Conservation (phyloP, 2,888 invertebrate genomes). For the Acronicta aceris region DNA sequence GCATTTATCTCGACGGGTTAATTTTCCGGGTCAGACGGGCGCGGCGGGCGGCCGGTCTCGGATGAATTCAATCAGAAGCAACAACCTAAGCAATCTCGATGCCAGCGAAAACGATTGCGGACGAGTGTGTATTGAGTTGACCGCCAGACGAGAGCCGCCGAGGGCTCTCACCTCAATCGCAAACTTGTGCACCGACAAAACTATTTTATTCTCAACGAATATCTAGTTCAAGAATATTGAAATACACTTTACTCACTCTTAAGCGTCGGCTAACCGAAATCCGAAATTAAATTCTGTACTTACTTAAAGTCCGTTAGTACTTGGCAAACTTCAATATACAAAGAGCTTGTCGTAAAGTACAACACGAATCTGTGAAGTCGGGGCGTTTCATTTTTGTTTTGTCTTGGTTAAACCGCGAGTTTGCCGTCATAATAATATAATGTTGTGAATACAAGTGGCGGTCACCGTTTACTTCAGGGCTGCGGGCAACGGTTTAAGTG, state of each 20-base stretch:
- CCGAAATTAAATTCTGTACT: slow-evolving; percentile 50
- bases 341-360: slow-evolving; percentile 58
- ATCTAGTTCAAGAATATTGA: slow-evolving; percentile 56
- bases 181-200: slow-evolving; percentile 69
- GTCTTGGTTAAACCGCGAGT: slow-evolving; percentile 65
- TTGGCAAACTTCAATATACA: slow-evolving; percentile 56
- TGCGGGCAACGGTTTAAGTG: slow-evolving; percentile 79
- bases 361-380: slow-evolving; percentile 61
- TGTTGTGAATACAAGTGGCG: slow-evolving; percentile 72
- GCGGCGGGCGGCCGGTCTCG: slow-evolving; percentile 61
- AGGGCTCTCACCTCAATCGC: slow-evolving; percentile 72
- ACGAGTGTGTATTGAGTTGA: slow-evolving; percentile 81
- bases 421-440: slow-evolving; percentile 74
- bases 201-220: slow-evolving; percentile 63
- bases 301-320: slow-evolving; percentile 52
- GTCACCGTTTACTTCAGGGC: slow-evolving; percentile 72
- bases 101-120: slow-evolving; percentile 79
- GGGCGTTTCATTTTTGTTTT: slow-evolving; percentile 67
- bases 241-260: slow-evolving; percentile 54
- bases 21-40: slow-evolving; percentile 77
- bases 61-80: slow-evolving; percentile 86
- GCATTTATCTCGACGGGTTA: slow-evolving; percentile 80
- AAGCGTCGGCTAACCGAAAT: slow-evolving; percentile 32
- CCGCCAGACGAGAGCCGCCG: slow-evolving; percentile 72
- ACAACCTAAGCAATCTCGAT: slow-evolving; percentile 84